Conservation (phyloP, 1,140 invertebrate genomes). For the Pseudoatta argentina region DNA sequence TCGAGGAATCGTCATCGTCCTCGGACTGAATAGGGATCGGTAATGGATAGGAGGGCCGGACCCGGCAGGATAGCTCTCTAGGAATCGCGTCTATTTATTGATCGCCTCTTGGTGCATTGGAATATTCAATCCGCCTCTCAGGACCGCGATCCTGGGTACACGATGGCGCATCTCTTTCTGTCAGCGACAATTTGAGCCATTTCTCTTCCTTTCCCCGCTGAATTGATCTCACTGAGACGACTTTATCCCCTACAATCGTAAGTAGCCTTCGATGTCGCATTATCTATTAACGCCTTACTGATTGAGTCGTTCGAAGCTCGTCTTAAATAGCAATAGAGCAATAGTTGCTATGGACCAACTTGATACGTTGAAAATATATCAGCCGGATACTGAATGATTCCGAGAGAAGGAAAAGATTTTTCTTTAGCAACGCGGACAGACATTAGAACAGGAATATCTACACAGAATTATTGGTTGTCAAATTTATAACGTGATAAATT, state of each 20-base stretch:
- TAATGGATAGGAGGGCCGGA: conserved; percentile 65
- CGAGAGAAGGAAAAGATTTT: neutral
- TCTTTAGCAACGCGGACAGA: neutral
- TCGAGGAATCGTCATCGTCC: conserved; percentile 43
- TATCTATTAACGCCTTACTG: conserved; percentile 30
- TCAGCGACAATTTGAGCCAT: conserved; percentile 16
- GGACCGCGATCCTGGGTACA: conserved; percentile 24
- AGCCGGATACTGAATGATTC: too few species aligned
- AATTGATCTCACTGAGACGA: conserved; percentile 8
- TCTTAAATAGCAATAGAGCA: conserved; percentile 18
- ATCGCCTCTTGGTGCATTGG: conserved; percentile 67
- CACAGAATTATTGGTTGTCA: neutral
- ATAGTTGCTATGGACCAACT: neutral
- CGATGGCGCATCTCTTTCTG: neutral
- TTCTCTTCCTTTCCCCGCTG: neutral
- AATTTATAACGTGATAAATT: too few species aligned
- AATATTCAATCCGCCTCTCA: conserved; percentile 68
- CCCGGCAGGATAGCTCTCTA: conserved; percentile 65
- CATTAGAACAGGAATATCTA: neutral
- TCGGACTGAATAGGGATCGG: conserved; percentile 61
- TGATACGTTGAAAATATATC: neutral
- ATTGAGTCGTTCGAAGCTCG: neutral
- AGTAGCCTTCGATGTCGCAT: conserved; percentile 27
- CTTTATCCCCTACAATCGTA: conserved; percentile 39
- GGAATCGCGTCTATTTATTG: conserved; percentile 76